A percentile compares a stretch with the other conserved stretches of the same genome.
phyloP scores from a whole-genome alignment of 2,113 vertebrate species.

The Otocyon megalotis region DNA sequence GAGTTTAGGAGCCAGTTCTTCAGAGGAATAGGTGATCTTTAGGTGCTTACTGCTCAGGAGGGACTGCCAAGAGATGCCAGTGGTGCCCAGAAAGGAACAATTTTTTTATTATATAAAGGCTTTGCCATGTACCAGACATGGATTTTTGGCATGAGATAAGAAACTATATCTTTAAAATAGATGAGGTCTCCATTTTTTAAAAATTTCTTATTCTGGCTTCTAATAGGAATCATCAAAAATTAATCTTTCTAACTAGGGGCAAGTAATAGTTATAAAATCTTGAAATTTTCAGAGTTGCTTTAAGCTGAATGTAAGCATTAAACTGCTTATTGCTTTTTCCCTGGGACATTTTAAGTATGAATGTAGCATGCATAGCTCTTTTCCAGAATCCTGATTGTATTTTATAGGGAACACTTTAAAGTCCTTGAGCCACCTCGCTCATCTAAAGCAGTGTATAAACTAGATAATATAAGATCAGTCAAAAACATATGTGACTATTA shows the following conservation, averaged over 20 bases:
- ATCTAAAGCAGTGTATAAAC: neutral
- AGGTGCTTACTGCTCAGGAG: neutral
- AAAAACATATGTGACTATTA: neutral
- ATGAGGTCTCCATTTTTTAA: neutral
- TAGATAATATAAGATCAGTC: neutral
- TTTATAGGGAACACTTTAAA: neutral
- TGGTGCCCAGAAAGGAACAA: neutral
- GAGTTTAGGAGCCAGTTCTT: neutral
- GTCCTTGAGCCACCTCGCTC: neutral
- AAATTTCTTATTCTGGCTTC: neutral
- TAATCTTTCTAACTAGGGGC: neutral
- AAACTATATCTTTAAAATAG: neutral
- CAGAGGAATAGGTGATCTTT: neutral
- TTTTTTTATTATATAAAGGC: neutral
- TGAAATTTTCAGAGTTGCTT: neutral
- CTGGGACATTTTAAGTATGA: neutral
- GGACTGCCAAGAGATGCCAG: neutral
- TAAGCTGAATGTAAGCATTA: constrained; percentile 23
- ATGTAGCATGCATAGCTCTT: neutral
- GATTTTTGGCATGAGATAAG: neutral
- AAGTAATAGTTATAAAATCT: neutral
- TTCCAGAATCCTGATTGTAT: neutral
- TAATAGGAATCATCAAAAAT: constrained; percentile 4
- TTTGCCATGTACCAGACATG: neutral
- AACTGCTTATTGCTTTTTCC: neutral